Evolutionary conservation across 2,113 vertebrate species (phyloP), one percentile per base, ranked within the genome.

Genomic region (Dasyurus viverrinus): DNA sequence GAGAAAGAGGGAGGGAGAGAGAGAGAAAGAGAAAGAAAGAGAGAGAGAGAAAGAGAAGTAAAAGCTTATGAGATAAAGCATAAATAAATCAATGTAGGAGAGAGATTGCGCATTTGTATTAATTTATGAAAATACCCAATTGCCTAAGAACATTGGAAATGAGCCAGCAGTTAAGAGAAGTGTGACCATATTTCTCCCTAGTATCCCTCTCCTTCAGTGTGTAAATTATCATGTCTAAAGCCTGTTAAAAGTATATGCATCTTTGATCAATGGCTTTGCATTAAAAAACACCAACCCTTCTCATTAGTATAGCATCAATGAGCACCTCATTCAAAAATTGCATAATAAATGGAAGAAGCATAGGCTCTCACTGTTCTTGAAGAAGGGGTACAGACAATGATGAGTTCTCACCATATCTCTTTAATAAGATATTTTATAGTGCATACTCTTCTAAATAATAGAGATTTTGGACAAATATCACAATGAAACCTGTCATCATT

Each of bases 301-400:
- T 16, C 36, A 89, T 52, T 60, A 90, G 25, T 54, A 26, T 54
- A 94, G 36, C 54, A 93, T 89, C 90, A 92, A 12, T 89, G 93
- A 94, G 7, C 23, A 60, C 52, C 3, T 30, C 8, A 16, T 92
- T 26, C 25, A n/a, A 91, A 93, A 95, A 46, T 10, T 57, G 76
- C 36, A 30, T 0, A 95, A 96, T 92, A 91, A 91, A 55, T 93
- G 25, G 22, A 89, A 94, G 93, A 91, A 54, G 30, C 91, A 16
- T 36, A n/a, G 53, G 57, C 94, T 30, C 27, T 90, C 12, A 91
- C 26, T 92, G 14, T 93, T 97, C 36, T 16, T 92, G 93, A 93
- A 2, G 16, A 76, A 52, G 90, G 94, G 48, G 19, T 42, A 47
- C 47, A 91, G 89, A 91, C 76, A 94, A 54, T 42, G 12, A 48